Percentiles rank a stretch among this genome's conserved stretches.
Evolutionary conservation across 2,888 invertebrate genomes (phyloP).

Genomic region (Hermaeophaga mercurialis): DNA sequence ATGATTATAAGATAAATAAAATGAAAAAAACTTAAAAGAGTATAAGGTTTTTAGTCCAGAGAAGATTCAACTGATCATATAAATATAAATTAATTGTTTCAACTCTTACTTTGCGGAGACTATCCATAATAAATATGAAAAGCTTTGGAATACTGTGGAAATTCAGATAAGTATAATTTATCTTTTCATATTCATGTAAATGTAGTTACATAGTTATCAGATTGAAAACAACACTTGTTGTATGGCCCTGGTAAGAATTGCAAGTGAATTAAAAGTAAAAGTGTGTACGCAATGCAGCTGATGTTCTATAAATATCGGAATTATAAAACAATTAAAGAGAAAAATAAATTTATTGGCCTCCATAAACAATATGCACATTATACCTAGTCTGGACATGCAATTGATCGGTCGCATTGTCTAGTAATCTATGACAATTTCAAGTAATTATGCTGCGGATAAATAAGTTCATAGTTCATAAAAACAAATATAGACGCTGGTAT

Average conservation of each 20-base stretch:
- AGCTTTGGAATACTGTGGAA: too few relatives aligned
- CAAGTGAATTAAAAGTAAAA: slow-evolving; percentile 2
- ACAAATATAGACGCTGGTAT: slow-evolving; percentile 21
- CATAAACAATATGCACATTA: background rate
- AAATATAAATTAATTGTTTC: too few relatives aligned
- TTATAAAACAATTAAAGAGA: slow-evolving; percentile 2
- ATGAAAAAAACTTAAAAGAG: too few relatives aligned
- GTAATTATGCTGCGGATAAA: slow-evolving; percentile 33
- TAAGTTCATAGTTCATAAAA: slow-evolving; percentile 37
- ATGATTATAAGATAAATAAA: too few relatives aligned
- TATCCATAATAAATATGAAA: too few relatives aligned
- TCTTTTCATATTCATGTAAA: too few relatives aligned
- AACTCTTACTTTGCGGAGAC: too few relatives aligned
- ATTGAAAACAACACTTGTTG: too few relatives aligned
- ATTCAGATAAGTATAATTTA: too few relatives aligned
- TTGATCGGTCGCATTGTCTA: slow-evolving; percentile 32
- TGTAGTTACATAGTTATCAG: too few relatives aligned
- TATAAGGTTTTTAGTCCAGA: too few relatives aligned
- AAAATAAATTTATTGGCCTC: slow-evolving; percentile 4
- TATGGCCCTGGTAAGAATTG: background rate
- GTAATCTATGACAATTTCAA: slow-evolving; percentile 34
- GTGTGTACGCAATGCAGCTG: background rate
- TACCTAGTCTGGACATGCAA: slow-evolving; percentile 35
- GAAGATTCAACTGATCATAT: too few relatives aligned
- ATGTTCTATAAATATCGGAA: background rate